Base-by-base conservation (phyloP, 2,888 invertebrate species). In the Neria commutata region DNA sequence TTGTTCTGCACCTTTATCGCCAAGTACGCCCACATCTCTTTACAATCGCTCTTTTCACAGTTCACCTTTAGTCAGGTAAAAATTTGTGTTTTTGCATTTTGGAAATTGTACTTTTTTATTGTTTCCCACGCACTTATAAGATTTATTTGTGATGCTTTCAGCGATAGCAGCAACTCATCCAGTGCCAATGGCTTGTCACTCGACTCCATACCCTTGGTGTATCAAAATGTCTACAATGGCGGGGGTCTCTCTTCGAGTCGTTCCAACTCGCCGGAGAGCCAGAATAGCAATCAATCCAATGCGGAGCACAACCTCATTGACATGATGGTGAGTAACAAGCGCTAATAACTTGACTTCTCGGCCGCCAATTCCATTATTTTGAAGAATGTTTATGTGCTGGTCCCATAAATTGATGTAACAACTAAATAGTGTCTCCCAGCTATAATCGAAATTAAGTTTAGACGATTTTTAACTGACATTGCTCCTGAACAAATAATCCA, bases 1-100 rank as follows among this genome's bases (percentile, higher is more conserved):
- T 76, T 79, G 80, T 75, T 79, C 81, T 72, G 78, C 80, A 76
- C 81, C 81, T 69, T 78, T 81, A 74, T 80, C 81, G 72, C 81
- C 81, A 67, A 79, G 80, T 74, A 80, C 81, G 74, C 79, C 81
- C 70, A 75, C 81, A 69, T 79, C 80, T 73, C 71, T 79, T 72
- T 79, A 80, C 73, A 78, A 77, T 75, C 78, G 78, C 68, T 80
- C 80, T 70, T 81, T 80, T 72, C 79, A 79, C 74, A 79, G 76
- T 72, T 81, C 81, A 69, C 80, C 81, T 74, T 67, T 78, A 75
- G 75, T 80, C 73, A 80, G 81, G 81, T 81, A 80, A 77, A 58
- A 58, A 19, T 45, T 33, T 33, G 40, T 37, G 16, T 11, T 26
- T 19, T 21, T 25, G n/a, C 21, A 40, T 56, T 16, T 40, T 16